These are phyloP conservation scores for Patella pellucida DNA, from an alignment of 2,888 invertebrate species.

Conservation along the genomic window DNA sequence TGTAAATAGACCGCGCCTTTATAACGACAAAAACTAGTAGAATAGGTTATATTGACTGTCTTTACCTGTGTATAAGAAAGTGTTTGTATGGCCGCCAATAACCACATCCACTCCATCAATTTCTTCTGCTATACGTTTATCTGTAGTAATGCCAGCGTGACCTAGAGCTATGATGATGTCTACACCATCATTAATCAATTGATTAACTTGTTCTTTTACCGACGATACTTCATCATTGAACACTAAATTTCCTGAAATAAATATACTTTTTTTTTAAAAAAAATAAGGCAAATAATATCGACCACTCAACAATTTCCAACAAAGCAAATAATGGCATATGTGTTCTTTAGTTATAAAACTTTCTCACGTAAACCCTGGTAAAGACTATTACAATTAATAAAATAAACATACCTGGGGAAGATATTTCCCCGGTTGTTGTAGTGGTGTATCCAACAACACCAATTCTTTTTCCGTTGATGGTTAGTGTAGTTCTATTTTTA, in stretches of 20 bases:
- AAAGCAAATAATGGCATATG: neutral
- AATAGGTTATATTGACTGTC: neutral
- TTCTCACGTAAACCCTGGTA: no score
- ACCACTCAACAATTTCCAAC: neutral
- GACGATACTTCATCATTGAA: constrained; percentile 54
- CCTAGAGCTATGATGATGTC: constrained; percentile 89
- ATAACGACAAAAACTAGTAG: neutral
- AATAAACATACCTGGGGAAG: no score
- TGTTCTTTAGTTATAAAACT: no score
- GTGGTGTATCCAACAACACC: constrained; percentile 11
- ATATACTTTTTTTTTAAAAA: no score
- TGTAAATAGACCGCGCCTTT: no score
- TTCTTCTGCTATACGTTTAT: constrained; percentile 81
- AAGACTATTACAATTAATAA: no score
- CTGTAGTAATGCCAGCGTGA: constrained; percentile 86
- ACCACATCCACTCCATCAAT: constrained; percentile 89
- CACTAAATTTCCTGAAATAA: constrained; percentile 42
- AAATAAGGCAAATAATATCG: neutral
- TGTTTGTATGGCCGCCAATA: constrained; percentile 91
- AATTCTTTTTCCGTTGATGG: neutral
- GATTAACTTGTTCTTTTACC: constrained; percentile 47
- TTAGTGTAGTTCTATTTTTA: neutral
- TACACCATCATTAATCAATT: constrained; percentile 74
- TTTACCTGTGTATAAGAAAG: constrained; percentile 81
- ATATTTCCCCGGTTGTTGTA: no score